A percentile compares a stretch with the other conserved stretches of the same genome.
Evolutionary conservation across 2,888 invertebrate species (phyloP).

Genomic region (Plagodis dolabraria): DNA sequence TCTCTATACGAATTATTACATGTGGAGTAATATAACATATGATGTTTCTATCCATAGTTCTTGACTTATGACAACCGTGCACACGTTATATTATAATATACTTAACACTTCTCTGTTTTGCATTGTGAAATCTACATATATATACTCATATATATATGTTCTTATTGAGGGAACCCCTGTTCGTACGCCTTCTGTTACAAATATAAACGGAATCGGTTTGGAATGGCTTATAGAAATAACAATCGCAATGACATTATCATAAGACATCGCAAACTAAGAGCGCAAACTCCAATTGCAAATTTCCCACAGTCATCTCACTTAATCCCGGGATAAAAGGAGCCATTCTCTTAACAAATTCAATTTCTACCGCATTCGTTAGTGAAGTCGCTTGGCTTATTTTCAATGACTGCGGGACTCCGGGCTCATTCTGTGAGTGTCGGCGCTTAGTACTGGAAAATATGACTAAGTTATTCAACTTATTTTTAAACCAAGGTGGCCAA

Average conservation of each 20-base stretch:
- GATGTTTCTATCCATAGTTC: too few relatives aligned
- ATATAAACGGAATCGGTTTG: too few relatives aligned
- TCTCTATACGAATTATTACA: too few relatives aligned
- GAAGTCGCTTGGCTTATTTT: constrained; percentile 43
- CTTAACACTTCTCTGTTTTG: too few relatives aligned
- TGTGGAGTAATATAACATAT: too few relatives aligned
- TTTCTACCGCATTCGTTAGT: constrained; percentile 56
- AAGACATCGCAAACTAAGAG: constrained; percentile 1
- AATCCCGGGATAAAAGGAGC: constrained; percentile 37
- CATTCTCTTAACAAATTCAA: constrained; percentile 56
- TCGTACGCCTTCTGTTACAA: too few relatives aligned
- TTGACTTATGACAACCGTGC: too few relatives aligned
- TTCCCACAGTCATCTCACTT: constrained; percentile 25
- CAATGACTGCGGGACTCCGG: constrained; percentile 33
- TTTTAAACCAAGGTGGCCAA: background rate
- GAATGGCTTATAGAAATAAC: too few relatives aligned
- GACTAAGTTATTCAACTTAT: background rate
- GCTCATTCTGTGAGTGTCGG: constrained; percentile 2
- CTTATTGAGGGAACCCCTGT: too few relatives aligned
- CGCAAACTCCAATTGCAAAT: constrained; percentile 27
- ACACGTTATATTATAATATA: too few relatives aligned
- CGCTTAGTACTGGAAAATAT: background rate
- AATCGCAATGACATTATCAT: background rate
- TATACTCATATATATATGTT: too few relatives aligned
- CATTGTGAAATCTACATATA: too few relatives aligned